Evolutionary conservation across 1,140 invertebrate genomes (phyloP), one percentile per base, ranked within the genome.

Genomic region (Neotoxoptera formosana): DNA sequence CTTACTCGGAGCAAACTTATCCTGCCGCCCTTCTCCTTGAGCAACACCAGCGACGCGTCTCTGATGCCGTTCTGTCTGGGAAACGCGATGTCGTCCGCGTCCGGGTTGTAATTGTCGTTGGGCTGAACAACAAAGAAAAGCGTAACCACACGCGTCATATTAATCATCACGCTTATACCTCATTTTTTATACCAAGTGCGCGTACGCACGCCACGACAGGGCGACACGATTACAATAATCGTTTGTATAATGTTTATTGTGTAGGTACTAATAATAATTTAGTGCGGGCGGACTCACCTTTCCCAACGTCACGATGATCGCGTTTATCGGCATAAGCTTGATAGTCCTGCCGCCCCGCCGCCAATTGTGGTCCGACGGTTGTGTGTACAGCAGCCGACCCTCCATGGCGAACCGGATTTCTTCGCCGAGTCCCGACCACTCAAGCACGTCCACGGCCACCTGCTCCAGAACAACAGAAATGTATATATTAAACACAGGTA

Each of bases 371-470:
- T 99, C 98, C 83, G 97, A 97, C 56, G 97, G 97, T 95, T 98
- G 97, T 41, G 98, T 97, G 95, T 97, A 98, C 88, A 98, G 96
- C 94, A 99, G 96, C 95, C 97, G 97, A 90, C 98, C 98, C 95
- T 98, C 98, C 95, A 98, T 96, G 91, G 98, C 96, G 95, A 99
- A 98, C 94, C 97, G 97, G 4, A 98, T 97, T 95, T 98, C 97
- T 95, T 99, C 98, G 94, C 98, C 98, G 9, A 93, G 76, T 41
- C 91, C 91, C 95, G 97, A 97, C 98, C 98, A 99, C 94, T 98
- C 98, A 93, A 99, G 95, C 1, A 98, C 96, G 95, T 99, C 98
- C 90, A 99, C 97, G 91, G 98, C 98, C 96, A 99, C 98, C 97
- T 97, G 94, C 45, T n/a, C n/a, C 7, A 21, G 21, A 34, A 94